These are phyloP conservation scores for Penaeus indicus DNA, from an alignment of 1,140 invertebrate genomes.

Conservation along the genomic window DNA sequence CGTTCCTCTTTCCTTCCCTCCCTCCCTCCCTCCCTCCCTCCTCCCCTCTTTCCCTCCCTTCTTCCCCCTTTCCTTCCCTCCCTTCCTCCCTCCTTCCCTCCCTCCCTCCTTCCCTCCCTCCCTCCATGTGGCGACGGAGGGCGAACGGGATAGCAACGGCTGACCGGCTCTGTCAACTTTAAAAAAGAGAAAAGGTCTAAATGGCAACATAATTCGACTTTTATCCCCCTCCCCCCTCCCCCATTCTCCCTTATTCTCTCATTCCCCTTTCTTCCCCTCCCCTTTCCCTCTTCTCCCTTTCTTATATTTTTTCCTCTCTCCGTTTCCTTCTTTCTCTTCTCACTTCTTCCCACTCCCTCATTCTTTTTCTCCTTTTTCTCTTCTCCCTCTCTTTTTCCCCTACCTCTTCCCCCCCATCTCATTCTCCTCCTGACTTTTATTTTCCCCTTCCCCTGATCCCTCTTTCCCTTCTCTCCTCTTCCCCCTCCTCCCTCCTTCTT, in stretches of 20 bases:
- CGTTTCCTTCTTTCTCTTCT: neutral
- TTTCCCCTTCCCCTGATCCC: neutral
- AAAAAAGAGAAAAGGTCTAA: too few species aligned
- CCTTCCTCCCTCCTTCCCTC: too few species aligned
- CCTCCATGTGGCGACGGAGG: too few species aligned
- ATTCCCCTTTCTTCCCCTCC: neutral
- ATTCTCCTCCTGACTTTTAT: conserved; percentile 8
- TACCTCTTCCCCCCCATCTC: neutral
- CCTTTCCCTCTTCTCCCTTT: neutral
- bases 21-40: too few species aligned
- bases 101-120: too few species aligned
- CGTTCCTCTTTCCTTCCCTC: too few species aligned
- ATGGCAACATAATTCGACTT: too few species aligned
- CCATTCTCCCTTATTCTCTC: neutral
- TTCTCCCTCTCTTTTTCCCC: neutral
- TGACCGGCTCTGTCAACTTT: too few species aligned
- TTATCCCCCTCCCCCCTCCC: too few species aligned
- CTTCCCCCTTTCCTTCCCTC: too few species aligned
- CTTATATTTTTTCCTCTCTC: neutral
- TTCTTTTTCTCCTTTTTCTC: neutral
- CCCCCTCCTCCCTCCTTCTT: neutral
- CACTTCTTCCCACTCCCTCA: neutral
- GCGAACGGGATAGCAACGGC: too few species aligned
- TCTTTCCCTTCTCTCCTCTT: neutral
- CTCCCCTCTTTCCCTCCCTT: too few species aligned